Evolutionary conservation across 1,140 invertebrate genomes (phyloP).

Genomic region (Tetragonula clypearis): DNA sequence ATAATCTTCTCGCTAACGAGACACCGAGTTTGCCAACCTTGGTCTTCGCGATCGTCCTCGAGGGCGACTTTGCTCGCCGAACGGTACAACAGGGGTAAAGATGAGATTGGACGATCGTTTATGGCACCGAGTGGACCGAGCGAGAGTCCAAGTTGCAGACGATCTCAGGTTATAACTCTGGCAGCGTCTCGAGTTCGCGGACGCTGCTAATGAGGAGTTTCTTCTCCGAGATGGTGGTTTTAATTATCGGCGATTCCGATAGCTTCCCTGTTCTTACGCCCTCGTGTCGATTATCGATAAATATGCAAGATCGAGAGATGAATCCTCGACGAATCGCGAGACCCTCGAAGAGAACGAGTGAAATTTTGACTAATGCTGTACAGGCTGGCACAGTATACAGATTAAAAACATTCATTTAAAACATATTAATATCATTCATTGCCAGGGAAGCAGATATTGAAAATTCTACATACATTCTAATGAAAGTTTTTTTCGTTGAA

Average conservation of each 20-base stretch:
- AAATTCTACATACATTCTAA: too few species aligned
- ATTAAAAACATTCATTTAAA: too few species aligned
- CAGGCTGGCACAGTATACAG: too few species aligned
- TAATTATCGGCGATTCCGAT: conserved; percentile 24
- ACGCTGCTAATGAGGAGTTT: conserved; percentile 23
- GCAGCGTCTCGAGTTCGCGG: background rate
- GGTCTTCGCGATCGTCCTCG: conserved; percentile 46
- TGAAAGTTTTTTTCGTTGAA: too few species aligned
- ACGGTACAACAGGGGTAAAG: background rate
- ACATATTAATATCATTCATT: too few species aligned
- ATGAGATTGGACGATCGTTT: background rate
- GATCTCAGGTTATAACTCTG: conserved; percentile 31
- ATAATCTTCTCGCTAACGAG: conserved; percentile 65
- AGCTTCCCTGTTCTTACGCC: background rate
- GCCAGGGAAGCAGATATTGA: too few species aligned
- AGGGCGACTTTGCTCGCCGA: background rate
- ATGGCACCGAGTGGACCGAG: conserved; percentile 1
- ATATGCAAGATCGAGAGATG: background rate
- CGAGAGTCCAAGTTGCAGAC: background rate
- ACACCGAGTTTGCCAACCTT: conserved; percentile 53
- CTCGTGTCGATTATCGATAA: background rate
- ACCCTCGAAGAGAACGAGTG: too few species aligned
- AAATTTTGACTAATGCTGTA: background rate
- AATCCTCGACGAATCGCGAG: too few species aligned
- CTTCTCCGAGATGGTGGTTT: background rate